Evolutionary conservation across 2,888 invertebrate species (phyloP).

Genomic region (Trichopria drosophilae): DNA sequence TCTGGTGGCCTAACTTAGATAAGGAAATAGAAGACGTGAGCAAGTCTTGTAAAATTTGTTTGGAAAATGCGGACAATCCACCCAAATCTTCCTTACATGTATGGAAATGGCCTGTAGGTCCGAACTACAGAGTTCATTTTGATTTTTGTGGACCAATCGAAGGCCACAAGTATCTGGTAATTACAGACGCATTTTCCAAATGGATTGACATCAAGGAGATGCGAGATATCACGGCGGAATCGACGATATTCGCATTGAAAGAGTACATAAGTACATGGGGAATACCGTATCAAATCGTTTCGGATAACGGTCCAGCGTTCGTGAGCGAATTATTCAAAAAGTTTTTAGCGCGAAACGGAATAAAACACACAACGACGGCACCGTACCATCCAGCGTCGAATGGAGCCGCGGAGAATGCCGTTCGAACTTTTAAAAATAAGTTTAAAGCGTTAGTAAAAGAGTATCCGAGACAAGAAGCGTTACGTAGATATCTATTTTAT

Average conservation of each 20-base stretch:
- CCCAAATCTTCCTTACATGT: too few relatives aligned
- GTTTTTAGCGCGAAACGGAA: slow-evolving; percentile 18
- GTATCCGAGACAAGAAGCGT: slow-evolving; percentile 13
- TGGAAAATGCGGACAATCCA: slow-evolving; percentile 23
- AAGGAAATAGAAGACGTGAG: slow-evolving; percentile 19
- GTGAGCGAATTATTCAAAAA: slow-evolving; percentile 13
- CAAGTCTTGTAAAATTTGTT: slow-evolving; percentile 18
- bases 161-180: slow-evolving; percentile 31
- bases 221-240: too few relatives aligned
- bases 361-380: slow-evolving; percentile 18
- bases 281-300: slow-evolving; percentile 25
- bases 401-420: slow-evolving; percentile 30
- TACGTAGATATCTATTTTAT: slow-evolving; percentile 24
- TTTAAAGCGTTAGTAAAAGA: slow-evolving; percentile 27
- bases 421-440: slow-evolving; percentile 31
- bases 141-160: too few relatives aligned
- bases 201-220: slow-evolving; percentile 31
- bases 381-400: slow-evolving; percentile 21
- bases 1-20: slow-evolving; percentile 24
- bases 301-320: slow-evolving; percentile 26
- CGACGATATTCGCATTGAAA: too few relatives aligned
- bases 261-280: too few relatives aligned
- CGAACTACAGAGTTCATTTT: too few relatives aligned
- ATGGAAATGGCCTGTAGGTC: too few relatives aligned
- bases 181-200: slow-evolving; percentile 25